A percentile compares a stretch with the other conserved stretches of the same genome.
Evolutionary conservation across 37 sponge, comb jelly and placozoan genomes (phyloP).

Genomic region (Geodia barretti): DNA sequence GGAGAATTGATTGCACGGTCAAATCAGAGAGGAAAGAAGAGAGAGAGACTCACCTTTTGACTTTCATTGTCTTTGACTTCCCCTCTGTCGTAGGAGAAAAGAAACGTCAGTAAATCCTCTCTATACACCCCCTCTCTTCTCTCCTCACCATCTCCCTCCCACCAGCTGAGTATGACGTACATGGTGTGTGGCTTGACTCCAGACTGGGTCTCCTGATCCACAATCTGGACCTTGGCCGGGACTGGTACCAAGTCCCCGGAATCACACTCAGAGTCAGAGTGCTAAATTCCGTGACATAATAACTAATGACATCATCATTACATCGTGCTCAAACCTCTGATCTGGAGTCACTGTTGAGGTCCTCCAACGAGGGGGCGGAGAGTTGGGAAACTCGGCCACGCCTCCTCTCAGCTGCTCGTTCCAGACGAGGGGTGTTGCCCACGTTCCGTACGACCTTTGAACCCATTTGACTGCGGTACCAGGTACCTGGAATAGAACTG

Average conservation of each 20-base stretch:
- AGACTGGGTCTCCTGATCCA: conserved; percentile 25
- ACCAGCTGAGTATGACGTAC: conserved; percentile 32
- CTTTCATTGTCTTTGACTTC: neutral
- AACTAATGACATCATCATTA: neutral
- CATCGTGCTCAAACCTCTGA: neutral
- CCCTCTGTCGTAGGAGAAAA: neutral
- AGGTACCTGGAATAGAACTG: no score
- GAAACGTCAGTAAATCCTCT: neutral
- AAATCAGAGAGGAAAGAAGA: no score
- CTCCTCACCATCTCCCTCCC: neutral
- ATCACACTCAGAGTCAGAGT: neutral
- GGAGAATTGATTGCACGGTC: no score
- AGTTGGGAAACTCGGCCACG: no score
- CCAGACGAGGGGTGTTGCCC: no score
- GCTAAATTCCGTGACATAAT: neutral
- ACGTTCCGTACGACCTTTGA: no score
- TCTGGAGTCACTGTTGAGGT: neutral
- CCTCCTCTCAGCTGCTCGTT: no score
- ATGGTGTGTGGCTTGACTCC: conserved; percentile 41
- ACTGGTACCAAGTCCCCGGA: no score
- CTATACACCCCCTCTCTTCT: neutral
- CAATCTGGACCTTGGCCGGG: conserved; percentile 23
- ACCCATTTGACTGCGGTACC: no score
- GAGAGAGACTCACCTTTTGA: neutral
- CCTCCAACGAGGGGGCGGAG: neutral